These are phyloP conservation scores for Sorex araneus DNA, from an alignment of 2,113 vertebrate species.

Conservation along the genomic window DNA sequence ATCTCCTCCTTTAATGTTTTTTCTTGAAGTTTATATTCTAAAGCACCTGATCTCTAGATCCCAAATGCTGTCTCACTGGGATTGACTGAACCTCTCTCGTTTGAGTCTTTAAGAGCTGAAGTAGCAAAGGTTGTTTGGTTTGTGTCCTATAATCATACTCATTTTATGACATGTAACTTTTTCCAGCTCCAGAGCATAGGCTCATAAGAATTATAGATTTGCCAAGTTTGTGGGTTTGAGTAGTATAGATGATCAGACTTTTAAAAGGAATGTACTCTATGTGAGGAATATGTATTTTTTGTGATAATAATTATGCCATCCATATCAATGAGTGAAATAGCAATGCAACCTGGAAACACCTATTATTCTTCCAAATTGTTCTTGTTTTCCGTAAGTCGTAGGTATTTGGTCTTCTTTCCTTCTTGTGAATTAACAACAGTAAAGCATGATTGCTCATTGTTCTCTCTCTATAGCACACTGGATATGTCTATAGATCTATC, in stretches of 20 bases:
- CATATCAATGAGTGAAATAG: background rate
- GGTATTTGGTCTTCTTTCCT: background rate
- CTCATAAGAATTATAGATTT: background rate
- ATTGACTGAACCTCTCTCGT: background rate
- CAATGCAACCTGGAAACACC: background rate
- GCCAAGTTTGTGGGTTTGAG: background rate
- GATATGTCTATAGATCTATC: background rate
- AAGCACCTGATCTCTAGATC: background rate
- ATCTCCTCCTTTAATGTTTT: background rate
- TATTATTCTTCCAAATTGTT: background rate
- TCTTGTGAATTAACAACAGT: background rate
- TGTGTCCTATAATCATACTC: background rate
- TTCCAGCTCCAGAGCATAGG: background rate
- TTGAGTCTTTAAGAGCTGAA: background rate
- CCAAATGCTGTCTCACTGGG: background rate
- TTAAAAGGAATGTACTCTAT: background rate
- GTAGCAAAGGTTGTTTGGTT: background rate
- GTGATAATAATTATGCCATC: background rate
- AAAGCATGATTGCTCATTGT: background rate
- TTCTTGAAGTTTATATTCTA: background rate
- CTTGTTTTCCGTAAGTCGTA: background rate
- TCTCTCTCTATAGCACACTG: no score
- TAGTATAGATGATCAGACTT: background rate
- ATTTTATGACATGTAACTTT: slow-evolving; percentile 28
- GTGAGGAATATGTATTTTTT: background rate